Evolutionary conservation across 2,113 vertebrate genomes (phyloP).

Genomic region (Sebastes schlegelii): DNA sequence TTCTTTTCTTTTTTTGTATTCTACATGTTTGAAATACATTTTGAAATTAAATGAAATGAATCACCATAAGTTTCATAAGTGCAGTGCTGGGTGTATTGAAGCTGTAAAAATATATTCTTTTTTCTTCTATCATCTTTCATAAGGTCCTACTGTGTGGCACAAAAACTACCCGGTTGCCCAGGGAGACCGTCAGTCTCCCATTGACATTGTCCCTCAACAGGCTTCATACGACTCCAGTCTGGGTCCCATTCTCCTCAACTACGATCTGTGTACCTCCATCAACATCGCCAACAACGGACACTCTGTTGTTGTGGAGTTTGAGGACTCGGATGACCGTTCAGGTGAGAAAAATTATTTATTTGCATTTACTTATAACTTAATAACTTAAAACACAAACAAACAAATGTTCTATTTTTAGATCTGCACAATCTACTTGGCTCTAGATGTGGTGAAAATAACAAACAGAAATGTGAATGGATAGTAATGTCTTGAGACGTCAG

Average conservation of each 20-base stretch:
- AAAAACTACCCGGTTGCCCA: conserved; percentile 90
- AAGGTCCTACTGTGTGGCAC: conserved; percentile 94
- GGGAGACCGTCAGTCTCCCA: conserved; percentile 93
- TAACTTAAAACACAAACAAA: background rate
- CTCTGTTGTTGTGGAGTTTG: conserved; percentile 94
- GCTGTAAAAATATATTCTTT: background rate
- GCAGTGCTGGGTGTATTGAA: background rate
- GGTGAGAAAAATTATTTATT: conserved; percentile 80
- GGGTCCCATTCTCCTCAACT: conserved; percentile 86
- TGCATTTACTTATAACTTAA: background rate
- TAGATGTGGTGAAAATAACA: background rate
- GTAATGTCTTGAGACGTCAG: background rate
- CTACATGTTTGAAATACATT: too few species aligned
- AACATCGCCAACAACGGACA: conserved; percentile 94
- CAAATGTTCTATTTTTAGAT: background rate
- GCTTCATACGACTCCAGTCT: conserved; percentile 88
- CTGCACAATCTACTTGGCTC: background rate
- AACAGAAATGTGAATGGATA: background rate
- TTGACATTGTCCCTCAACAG: conserved; percentile 89
- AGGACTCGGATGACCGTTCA: conserved; percentile 90
- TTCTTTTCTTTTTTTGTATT: too few species aligned
- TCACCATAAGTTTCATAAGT: background rate
- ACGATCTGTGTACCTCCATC: conserved; percentile 89
- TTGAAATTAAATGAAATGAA: too few species aligned
- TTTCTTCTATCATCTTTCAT: background rate